Percentiles rank a stretch among this genome's conserved stretches.
Conservation (phyloP, 2,888 invertebrate species). For the Cinara cedri region DNA sequence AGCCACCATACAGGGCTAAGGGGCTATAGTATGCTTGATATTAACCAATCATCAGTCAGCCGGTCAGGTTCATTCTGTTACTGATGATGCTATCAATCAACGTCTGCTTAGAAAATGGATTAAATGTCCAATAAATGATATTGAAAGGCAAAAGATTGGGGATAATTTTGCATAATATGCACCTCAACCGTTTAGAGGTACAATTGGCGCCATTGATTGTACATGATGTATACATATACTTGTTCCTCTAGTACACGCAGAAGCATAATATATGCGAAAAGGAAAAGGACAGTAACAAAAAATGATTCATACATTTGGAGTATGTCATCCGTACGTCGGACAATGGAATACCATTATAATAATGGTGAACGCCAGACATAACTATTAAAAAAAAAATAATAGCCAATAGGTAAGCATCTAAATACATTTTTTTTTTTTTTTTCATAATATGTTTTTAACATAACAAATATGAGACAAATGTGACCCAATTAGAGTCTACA, state of each 20-base stretch:
- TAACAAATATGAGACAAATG: too few relatives aligned
- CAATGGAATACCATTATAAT: too few relatives aligned
- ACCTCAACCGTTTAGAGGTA: constrained; percentile 20
- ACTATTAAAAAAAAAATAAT: too few relatives aligned
- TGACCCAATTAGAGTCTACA: too few relatives aligned
- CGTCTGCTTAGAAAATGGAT: constrained; percentile 3
- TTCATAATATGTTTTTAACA: too few relatives aligned
- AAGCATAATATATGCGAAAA: too few relatives aligned
- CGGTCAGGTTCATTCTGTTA: neutral
- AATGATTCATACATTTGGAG: too few relatives aligned
- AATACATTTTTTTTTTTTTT: too few relatives aligned
- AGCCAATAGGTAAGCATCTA: too few relatives aligned
- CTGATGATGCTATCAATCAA: constrained; percentile 13
- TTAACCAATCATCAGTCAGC: constrained; percentile 1
- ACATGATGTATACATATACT: constrained; percentile 8
- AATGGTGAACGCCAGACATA: too few relatives aligned
- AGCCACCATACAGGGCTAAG: neutral
- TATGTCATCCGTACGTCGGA: too few relatives aligned
- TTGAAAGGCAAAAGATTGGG: neutral
- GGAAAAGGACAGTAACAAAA: too few relatives aligned
- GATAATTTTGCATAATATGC: constrained; percentile 5
- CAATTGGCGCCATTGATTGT: constrained; percentile 10
- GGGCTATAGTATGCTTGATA: neutral
- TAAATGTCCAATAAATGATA: neutral
- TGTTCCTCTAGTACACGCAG: neutral